A percentile compares a stretch with the other conserved stretches of the same genome.
These are phyloP conservation scores for Trileptium ribeirensis DNA, from an alignment of 2,888 invertebrate species.

Conservation along the genomic window DNA sequence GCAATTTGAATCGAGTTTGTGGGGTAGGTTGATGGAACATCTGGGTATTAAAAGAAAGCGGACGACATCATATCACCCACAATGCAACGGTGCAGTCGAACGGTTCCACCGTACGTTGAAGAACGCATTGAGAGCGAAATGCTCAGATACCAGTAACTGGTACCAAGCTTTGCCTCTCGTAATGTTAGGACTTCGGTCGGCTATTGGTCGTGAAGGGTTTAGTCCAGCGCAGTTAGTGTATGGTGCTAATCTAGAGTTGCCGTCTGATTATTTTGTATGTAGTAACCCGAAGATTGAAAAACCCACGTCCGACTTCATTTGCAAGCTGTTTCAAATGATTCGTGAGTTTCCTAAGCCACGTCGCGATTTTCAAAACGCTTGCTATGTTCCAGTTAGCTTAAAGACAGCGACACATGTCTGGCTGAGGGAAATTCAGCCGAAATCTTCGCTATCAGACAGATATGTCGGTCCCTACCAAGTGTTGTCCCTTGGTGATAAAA, in stretches of 20 bases:
- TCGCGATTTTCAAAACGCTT: not conserved
- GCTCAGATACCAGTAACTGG: not conserved
- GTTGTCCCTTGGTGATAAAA: not conserved
- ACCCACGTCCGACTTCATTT: not conserved
- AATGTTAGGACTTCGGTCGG: constrained; percentile 8
- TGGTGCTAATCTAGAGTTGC: not conserved
- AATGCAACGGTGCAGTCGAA: not conserved
- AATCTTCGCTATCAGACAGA: not conserved
- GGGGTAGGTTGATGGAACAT: not conserved
- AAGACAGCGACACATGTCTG: constrained; percentile 1
- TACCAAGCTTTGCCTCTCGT: not conserved
- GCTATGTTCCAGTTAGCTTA: not conserved
- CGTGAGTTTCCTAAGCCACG: not conserved
- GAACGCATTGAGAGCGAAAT: not conserved
- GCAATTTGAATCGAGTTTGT: constrained; percentile 6
- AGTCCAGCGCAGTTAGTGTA: not conserved
- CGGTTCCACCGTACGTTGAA: not conserved
- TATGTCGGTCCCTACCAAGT: constrained; percentile 10
- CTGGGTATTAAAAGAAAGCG: constrained; percentile 3
- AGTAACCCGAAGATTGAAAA: not conserved
- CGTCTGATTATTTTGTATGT: not conserved
- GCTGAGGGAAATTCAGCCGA: not conserved
- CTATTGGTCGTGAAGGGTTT: not conserved
- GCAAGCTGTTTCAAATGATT: not conserved
- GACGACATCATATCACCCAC: not conserved